A percentile compares a stretch with the other conserved stretches of the same genome.
Conservation (phyloP, 2,797 vertebrate species). For the Lutjanus argentimaculatus region DNA sequence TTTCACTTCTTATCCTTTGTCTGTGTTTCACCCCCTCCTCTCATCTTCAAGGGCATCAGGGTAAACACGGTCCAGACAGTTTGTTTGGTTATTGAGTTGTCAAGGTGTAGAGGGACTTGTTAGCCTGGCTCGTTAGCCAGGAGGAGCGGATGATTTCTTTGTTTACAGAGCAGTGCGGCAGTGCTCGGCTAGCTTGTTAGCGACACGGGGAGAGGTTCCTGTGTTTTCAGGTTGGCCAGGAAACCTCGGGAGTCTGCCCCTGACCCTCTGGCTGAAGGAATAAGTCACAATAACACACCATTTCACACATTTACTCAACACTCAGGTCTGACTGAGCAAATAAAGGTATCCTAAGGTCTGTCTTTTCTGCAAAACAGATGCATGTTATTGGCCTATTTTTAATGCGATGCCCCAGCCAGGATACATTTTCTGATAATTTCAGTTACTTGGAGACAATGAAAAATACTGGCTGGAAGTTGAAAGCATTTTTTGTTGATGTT, state of each 20-base stretch:
- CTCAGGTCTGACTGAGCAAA: not conserved
- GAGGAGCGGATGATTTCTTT: constrained; percentile 22
- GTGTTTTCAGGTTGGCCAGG: constrained; percentile 2
- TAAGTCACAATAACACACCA: not conserved
- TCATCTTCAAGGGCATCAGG: not conserved
- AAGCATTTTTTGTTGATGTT: not conserved
- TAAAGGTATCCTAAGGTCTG: not conserved
- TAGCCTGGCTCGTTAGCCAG: constrained; percentile 26
- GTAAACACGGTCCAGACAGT: constrained; percentile 19
- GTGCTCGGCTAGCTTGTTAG: constrained; percentile 12
- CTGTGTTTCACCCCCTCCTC: not conserved
- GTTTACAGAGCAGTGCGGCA: constrained; percentile 1
- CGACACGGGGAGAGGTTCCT: not conserved
- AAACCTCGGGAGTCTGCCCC: not conserved
- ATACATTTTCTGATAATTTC: not conserved
- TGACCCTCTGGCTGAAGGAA: not conserved
- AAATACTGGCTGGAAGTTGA: not conserved
- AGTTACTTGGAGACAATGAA: too few relatives aligned
- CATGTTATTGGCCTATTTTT: too few relatives aligned
- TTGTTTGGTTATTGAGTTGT: constrained; percentile 19
- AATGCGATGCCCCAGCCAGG: not conserved
- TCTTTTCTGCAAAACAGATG: not conserved
- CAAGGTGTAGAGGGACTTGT: constrained; percentile 36
- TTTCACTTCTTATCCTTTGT: not conserved
- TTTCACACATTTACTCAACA: not conserved